Conservation (phyloP, 1,140 invertebrate species). For the Neelides sp. region DNA sequence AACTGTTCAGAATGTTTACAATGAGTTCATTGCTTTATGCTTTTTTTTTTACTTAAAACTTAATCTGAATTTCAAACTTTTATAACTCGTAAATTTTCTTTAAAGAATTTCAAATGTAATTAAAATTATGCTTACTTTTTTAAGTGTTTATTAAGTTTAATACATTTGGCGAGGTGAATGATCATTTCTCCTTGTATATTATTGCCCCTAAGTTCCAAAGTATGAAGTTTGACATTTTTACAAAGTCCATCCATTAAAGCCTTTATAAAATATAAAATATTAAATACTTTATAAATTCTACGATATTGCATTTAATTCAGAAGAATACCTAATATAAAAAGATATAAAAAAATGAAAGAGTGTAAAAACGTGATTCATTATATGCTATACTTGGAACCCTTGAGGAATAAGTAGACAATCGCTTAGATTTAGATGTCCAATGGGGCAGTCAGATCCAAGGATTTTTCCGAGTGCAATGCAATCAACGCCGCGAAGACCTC, state of each 20-base stretch:
- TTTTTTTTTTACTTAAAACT: too few species aligned
- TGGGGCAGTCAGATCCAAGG: constrained; percentile 17
- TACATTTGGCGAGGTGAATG: constrained; percentile 28
- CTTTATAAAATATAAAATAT: background rate
- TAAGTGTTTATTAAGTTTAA: constrained; percentile 9
- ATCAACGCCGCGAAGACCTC: constrained; percentile 29
- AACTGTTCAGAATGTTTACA: constrained; percentile 2
- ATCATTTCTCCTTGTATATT: constrained; percentile 35
- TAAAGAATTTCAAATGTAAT: background rate
- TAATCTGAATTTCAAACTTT: too few species aligned
- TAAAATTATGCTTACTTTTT: constrained; percentile 6
- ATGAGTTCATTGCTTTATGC: background rate
- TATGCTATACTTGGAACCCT: constrained; percentile 21
- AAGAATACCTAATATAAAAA: background rate
- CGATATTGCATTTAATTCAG: background rate
- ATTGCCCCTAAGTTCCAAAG: constrained; percentile 38
- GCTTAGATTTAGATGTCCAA: constrained; percentile 23
- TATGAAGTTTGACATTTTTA: constrained; percentile 34
- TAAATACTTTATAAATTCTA: background rate
- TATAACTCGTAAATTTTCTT: constrained; percentile 4
- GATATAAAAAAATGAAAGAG: background rate
- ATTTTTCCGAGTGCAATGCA: constrained; percentile 30
- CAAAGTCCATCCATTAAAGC: constrained; percentile 32
- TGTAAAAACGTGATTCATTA: background rate
- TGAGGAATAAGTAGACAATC: constrained; percentile 30